Evolutionary conservation across 2,113 vertebrate genomes (phyloP), one percentile per base, ranked within the genome.

Genomic region (Tauraco erythrolophus): DNA sequence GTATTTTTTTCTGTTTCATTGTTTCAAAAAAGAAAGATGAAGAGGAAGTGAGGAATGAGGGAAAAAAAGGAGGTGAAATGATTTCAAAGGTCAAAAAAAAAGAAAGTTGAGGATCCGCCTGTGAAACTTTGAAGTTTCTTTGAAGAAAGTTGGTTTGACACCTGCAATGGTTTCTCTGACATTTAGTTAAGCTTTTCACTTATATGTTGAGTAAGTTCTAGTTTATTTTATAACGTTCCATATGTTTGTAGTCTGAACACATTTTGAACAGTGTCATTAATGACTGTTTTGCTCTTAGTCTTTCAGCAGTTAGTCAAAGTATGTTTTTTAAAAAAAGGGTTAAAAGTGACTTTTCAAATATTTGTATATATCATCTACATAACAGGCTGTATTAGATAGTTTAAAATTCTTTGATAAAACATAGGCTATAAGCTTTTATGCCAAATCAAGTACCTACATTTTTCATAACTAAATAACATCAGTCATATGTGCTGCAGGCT

Each of bases 71-170:
- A 77, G 27, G 21, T 8, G 46, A 75, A 86, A 68, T 19, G 4
- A 58, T 74, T 95, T 54, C 35, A 91, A 95, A 97, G 94, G 94
- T 95, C 82, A 88, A 54, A 53, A 19, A 84, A 79, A 62, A 60
- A 53, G 37, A 57, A 90, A 48, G 58, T 78, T 56, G 81, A 39
- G 39, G 68, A 87, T 74, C 33, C 65, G 92, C 41, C 50, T 93
- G 57, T 56, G 70, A 43, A 92, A 57, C 11, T 51, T 69, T 84
- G 69, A 90, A 95, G 54, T 94, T n/a, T n/a, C n/a, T n/a, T n/a
- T n/a, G n/a, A n/a, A 35, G 60, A 14, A 90, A 45, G 50, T 68
- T 93, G 72, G 43, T 82, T 92, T 94, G 94, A 65, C 68, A 68
- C 68, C 87, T 92, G 85, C 72, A 84, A 19, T 23, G 41, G 61